Conservation (phyloP, 2,797 vertebrate genomes). For the Pseudochirops cupreus region DNA sequence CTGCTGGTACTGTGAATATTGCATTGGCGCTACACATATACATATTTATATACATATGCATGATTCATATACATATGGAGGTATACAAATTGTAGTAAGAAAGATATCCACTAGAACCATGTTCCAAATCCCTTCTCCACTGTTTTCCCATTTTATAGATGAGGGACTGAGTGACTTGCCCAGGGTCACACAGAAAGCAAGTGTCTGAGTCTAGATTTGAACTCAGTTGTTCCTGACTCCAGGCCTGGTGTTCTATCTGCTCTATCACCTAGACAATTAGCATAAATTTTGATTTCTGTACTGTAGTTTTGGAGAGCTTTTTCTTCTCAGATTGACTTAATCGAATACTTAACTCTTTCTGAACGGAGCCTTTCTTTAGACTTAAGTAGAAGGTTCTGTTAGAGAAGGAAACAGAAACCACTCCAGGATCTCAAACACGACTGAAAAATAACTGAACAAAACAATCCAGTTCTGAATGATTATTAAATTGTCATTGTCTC, state of each 20-base stretch:
- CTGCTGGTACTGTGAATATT: no score
- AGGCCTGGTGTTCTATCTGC: not conserved
- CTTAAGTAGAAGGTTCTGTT: slow-evolving; percentile 28
- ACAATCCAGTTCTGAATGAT: slow-evolving; percentile 17
- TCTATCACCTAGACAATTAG: not conserved
- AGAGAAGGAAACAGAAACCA: not conserved
- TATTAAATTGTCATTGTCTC: slow-evolving; percentile 64
- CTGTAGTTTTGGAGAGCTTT: slow-evolving; percentile 31
- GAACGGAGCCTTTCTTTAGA: slow-evolving; percentile 34
- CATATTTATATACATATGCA: no score
- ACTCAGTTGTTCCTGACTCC: not conserved
- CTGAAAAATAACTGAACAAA: slow-evolving; percentile 51
- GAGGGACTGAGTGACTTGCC: not conserved
- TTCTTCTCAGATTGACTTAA: slow-evolving; percentile 24
- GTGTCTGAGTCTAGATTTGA: not conserved
- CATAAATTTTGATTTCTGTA: not conserved
- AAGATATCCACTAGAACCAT: not conserved
- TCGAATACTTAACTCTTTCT: slow-evolving; percentile 27
- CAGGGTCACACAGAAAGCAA: not conserved
- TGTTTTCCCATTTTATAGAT: not conserved
- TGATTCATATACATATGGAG: not conserved
- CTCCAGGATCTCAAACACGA: not conserved
- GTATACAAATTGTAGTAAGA: not conserved
- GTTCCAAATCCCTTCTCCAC: not conserved
- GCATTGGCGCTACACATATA: no score